Percentiles rank a stretch among this genome's conserved stretches.
Conservation (phyloP, 2,113 vertebrate genomes). For the Hippocampus zosterae region DNA sequence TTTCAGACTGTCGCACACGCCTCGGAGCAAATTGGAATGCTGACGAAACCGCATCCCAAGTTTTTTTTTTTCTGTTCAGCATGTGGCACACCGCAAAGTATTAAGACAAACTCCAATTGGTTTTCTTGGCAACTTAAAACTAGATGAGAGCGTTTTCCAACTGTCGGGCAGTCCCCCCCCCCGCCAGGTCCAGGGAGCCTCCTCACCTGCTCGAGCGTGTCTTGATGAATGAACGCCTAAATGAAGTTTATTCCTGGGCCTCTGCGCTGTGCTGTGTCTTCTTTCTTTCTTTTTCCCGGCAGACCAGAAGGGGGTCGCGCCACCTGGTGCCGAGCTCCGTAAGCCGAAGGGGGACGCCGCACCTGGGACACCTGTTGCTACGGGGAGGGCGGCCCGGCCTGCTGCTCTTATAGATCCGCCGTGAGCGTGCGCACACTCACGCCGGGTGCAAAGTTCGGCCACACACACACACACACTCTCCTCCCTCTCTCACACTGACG, state of each 20-base stretch:
- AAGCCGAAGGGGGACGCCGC: slow-evolving; percentile 22
- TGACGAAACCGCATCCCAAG: too few species aligned
- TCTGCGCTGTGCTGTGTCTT: background rate
- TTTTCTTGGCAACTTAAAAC: too few species aligned
- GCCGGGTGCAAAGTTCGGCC: slow-evolving; percentile 41
- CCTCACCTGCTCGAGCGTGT: background rate
- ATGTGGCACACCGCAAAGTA: too few species aligned
- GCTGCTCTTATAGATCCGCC: slow-evolving; percentile 53
- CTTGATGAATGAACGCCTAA: background rate
- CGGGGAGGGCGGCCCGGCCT: background rate
- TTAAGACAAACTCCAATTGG: too few species aligned
- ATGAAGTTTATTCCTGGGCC: background rate
- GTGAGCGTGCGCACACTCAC: background rate
- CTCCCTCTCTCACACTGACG: too few species aligned
- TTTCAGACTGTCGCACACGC: too few species aligned
- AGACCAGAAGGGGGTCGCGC: slow-evolving; percentile 20
- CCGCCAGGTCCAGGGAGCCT: too few species aligned
- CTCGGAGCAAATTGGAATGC: too few species aligned
- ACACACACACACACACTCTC: slow-evolving; percentile 15
- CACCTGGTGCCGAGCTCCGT: slow-evolving; percentile 18
- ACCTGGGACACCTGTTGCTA: slow-evolving; percentile 53
- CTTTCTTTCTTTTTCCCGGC: background rate
- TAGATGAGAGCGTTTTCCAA: too few species aligned
- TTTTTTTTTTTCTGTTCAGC: too few species aligned
- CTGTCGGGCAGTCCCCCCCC: too few species aligned